Percentiles rank a stretch among this genome's conserved stretches.
Conservation (phyloP, 2,797 vertebrate genomes). For the Neomorphus geoffroyi region DNA sequence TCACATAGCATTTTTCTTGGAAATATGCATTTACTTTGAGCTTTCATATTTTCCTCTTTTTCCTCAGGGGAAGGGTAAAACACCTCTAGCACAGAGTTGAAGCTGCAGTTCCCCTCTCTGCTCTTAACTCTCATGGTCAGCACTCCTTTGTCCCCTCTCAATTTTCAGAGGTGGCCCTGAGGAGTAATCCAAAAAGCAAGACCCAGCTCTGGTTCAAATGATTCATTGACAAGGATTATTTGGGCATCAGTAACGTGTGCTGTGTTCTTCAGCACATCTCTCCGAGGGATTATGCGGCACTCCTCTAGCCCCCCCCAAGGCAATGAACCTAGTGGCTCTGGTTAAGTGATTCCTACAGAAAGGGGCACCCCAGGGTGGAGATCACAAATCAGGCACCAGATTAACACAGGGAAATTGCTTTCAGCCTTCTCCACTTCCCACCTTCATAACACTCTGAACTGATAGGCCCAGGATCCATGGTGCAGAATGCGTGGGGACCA, state of each 20-base stretch:
- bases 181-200: neutral
- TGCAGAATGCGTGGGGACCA: neutral
- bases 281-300: neutral
- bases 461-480: neutral
- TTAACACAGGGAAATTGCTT: neutral
- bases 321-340: neutral
- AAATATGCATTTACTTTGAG: neutral
- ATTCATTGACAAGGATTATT: neutral
- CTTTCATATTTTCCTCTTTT: neutral
- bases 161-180: neutral
- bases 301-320: neutral
- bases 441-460: neutral
- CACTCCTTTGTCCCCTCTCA: neutral
- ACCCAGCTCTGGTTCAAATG: neutral
- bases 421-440: neutral
- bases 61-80: neutral
- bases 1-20: slow-evolving; percentile 8
- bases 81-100: neutral
- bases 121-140: neutral
- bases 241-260: neutral
- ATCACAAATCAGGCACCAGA: neutral
- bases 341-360: neutral
- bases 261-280: neutral
- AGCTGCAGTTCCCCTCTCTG: neutral
- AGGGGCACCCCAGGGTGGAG: neutral